Evolutionary conservation across 2,113 vertebrate species (phyloP), one percentile per base, ranked within the genome.

Genomic region (Peromyscus leucopus): DNA sequence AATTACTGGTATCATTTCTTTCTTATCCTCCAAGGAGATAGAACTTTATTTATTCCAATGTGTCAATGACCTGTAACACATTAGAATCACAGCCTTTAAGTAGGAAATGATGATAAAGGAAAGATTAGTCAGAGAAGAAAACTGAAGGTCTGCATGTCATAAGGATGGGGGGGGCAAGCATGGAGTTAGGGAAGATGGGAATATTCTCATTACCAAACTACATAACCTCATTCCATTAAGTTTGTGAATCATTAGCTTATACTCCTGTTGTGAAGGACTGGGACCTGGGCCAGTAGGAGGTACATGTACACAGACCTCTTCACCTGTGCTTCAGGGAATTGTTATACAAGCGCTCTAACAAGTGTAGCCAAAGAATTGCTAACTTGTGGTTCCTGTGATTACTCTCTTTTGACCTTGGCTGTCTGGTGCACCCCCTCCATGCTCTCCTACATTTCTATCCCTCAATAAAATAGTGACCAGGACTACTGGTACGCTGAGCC

Each of bases 221-320:
- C 96, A 87, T 95, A 89, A 4, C 65, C 71, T 59, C 33, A 89
- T 51, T 91, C 55, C 93, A 97, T 98, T 98, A 98, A 93, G 19
- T 75, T 95, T 78, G 98, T 98, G 94, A 99, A 98, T 98, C 95
- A 99, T 99, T 99, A 99, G 94, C 98, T 96, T 71, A 26, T n/a
- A 36, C 88, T 90, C 39, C 96, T 51, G 78, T 33, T 88, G 31
- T 97, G 82, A 79, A 92, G 76, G 75, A 59, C 76, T 72, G 89
- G 96, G 80, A 98, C 97, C 96, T 97, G 97, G 98, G 98, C 98
- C 24, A 97, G 96, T 98, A 91, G 75, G 83, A 96, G 46, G 89
- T 16, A 26, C 67, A 9, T 42, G 63, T 24, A 76, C 71, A 76
- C 61, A 86, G 61, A 42, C 12, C 36, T 89, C 94, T 94, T 91